phyloP scores from a whole-genome alignment of 2,888 invertebrate genomes.

The Biston stratarius region DNA sequence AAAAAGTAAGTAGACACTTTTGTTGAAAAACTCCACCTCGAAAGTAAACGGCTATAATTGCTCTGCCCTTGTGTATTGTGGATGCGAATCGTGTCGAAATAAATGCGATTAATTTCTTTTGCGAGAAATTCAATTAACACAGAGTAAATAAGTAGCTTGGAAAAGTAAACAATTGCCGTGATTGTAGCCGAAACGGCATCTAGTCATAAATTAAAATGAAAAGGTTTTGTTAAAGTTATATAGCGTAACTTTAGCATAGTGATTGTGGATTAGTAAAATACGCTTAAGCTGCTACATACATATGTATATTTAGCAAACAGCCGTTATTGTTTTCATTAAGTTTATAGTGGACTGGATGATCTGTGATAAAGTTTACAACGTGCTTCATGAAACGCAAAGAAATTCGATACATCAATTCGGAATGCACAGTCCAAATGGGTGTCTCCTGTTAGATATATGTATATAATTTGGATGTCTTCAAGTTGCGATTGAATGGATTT shows the following conservation, averaged over 20 bases:
- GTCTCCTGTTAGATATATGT: no score
- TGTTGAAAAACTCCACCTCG: conserved; percentile 21
- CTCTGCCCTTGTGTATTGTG: conserved; percentile 29
- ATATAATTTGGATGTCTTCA: no score
- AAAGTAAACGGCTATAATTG: conserved; percentile 41
- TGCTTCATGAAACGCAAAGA: no score
- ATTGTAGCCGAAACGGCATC: conserved; percentile 13
- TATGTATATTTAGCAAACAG: no score
- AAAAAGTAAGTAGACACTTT: conserved; percentile 24
- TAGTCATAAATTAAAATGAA: neutral
- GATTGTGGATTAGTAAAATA: neutral
- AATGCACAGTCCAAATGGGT: no score
- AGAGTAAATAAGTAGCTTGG: conserved; percentile 23
- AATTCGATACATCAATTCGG: no score
- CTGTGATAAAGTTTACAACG: no score
- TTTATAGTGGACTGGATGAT: no score
- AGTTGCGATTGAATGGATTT: no score
- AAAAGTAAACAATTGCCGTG: conserved; percentile 14
- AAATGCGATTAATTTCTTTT: conserved; percentile 41
- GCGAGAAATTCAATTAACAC: conserved; percentile 31
- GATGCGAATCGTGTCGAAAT: conserved; percentile 38
- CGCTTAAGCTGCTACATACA: no score
- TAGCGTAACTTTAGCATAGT: no score
- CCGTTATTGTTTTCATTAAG: no score
- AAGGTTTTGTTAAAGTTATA: neutral